phyloP scores from a whole-genome alignment of 1,140 invertebrate species.

The Brevipalpus yothersi region DNA sequence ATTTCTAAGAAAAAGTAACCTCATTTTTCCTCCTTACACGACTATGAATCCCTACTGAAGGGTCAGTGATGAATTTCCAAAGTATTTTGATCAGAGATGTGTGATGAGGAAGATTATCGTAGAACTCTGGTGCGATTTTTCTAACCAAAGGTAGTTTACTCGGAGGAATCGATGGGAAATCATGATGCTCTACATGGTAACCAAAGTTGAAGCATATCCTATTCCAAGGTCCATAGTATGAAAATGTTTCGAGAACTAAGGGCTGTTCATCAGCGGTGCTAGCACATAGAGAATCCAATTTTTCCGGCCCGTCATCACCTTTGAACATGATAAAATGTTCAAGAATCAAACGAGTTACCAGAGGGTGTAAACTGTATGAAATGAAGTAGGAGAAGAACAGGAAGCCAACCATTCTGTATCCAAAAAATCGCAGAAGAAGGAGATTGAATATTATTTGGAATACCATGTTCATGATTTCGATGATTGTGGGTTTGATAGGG shows the following conservation, averaged over 20 bases:
- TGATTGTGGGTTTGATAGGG: constrained; percentile 49
- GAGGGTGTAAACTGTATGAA: constrained; percentile 89
- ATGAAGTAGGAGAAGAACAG: constrained; percentile 59
- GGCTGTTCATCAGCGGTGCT: constrained; percentile 1
- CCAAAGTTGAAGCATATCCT: constrained; percentile 95
- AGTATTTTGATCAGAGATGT: constrained; percentile 74
- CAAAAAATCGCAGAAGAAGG: constrained; percentile 48
- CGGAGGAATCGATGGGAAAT: constrained; percentile 83
- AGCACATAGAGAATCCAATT: neutral
- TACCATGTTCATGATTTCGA: constrained; percentile 63
- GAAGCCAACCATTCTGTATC: constrained; percentile 53
- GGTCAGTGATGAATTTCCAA: constrained; percentile 87
- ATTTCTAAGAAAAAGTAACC: neutral
- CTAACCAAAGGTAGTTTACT: constrained; percentile 57
- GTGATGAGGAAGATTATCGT: constrained; percentile 77
- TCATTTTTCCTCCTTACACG: constrained; percentile 39
- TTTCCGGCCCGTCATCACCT: constrained; percentile 24
- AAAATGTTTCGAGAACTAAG: constrained; percentile 60
- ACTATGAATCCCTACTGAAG: constrained; percentile 83
- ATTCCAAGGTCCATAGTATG: constrained; percentile 91
- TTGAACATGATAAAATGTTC: constrained; percentile 93
- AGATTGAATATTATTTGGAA: constrained; percentile 68
- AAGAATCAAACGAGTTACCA: constrained; percentile 93
- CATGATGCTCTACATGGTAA: constrained; percentile 58
- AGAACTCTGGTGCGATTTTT: constrained; percentile 42